These are phyloP conservation scores for Morpho achilles DNA, from an alignment of 2,888 invertebrate genomes.

Conservation along the genomic window DNA sequence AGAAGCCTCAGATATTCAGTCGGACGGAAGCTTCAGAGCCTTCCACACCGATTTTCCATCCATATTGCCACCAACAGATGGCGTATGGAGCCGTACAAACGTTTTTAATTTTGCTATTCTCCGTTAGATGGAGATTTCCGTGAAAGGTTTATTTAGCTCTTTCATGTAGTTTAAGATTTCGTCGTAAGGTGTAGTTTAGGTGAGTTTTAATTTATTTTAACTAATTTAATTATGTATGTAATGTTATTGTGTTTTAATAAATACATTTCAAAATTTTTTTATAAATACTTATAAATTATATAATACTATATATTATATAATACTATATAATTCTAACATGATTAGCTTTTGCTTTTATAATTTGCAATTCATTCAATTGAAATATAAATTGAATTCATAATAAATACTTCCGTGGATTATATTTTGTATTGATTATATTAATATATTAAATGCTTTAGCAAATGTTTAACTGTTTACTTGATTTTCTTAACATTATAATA, in stretches of 20 bases:
- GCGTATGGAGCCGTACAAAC: conserved; percentile 39
- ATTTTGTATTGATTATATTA: background rate
- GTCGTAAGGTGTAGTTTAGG: conserved; percentile 48
- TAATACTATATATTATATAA: no score
- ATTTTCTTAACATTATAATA: no score
- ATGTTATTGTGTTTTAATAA: background rate
- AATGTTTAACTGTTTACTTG: no score
- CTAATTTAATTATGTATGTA: background rate
- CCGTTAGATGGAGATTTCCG: conserved; percentile 54
- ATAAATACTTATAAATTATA: no score
- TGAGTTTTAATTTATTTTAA: conserved; percentile 16
- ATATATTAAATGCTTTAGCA: background rate
- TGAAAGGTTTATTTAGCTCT: conserved; percentile 22
- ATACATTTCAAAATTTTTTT: no score
- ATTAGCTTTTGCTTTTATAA: no score
- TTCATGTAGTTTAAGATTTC: conserved; percentile 21
- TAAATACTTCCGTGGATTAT: background rate
- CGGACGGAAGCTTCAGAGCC: conserved; percentile 52
- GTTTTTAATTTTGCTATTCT: conserved; percentile 36
- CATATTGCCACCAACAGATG: conserved; percentile 42
- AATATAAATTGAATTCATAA: no score
- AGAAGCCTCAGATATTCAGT: conserved; percentile 56
- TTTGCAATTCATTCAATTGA: no score
- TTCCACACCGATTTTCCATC: conserved; percentile 42
- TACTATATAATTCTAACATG: no score